These are phyloP conservation scores for Lepidurus packardi DNA, from an alignment of 1,140 invertebrate genomes.

Conservation along the genomic window DNA sequence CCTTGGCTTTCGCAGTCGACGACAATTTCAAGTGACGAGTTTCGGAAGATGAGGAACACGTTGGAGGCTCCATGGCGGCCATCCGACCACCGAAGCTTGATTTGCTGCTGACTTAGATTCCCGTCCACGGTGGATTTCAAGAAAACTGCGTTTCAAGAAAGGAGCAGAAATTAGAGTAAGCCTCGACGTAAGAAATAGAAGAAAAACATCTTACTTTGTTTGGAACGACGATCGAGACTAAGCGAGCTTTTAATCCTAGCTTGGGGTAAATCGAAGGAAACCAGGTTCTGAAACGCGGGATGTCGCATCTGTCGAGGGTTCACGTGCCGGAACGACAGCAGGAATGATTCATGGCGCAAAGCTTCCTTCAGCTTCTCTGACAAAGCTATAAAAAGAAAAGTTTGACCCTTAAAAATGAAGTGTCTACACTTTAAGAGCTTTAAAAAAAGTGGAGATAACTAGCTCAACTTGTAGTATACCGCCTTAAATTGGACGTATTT, in stretches of 20 bases:
- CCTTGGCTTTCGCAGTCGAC: slow-evolving; percentile 9
- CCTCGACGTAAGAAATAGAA: background rate
- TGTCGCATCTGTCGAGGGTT: slow-evolving; percentile 50
- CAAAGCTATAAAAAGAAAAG: slow-evolving; percentile 48
- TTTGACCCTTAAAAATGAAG: no score
- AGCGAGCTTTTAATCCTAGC: slow-evolving; percentile 58
- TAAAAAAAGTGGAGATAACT: no score
- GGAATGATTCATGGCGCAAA: slow-evolving; percentile 54
- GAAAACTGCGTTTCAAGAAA: background rate
- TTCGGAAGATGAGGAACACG: slow-evolving; percentile 3
- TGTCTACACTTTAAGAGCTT: no score
- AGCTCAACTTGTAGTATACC: no score
- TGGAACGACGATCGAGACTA: slow-evolving; percentile 56
- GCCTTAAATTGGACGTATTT: no score
- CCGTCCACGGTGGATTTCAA: slow-evolving; percentile 2
- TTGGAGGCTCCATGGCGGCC: background rate
- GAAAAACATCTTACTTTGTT: slow-evolving; percentile 51
- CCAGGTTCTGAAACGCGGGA: slow-evolving; percentile 51
- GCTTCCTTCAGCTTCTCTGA: slow-evolving; percentile 53
- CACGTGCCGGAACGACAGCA: slow-evolving; percentile 56
- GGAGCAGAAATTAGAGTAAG: no score
- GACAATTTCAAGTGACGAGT: background rate
- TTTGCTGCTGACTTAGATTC: slow-evolving; percentile 24
- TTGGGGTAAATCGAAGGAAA: slow-evolving; percentile 58
- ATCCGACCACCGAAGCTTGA: background rate